phyloP scores from a whole-genome alignment of 2,113 vertebrate genomes.

The Chloebia gouldiae region DNA sequence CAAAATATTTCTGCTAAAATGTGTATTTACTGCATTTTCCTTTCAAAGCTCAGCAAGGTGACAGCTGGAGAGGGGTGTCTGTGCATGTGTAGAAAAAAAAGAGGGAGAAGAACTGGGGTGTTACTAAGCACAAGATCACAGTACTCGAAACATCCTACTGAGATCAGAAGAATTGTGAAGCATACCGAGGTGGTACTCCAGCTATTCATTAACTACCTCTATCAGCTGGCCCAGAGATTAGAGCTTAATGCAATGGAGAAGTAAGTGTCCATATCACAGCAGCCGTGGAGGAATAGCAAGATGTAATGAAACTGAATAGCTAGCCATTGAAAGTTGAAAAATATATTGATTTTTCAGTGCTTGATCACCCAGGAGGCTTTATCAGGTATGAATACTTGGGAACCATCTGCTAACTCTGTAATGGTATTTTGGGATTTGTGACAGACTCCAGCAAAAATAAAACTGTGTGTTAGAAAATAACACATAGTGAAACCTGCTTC shows the following conservation, averaged over 20 bases:
- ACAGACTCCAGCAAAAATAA: conserved; percentile 65
- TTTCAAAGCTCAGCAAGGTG: conserved; percentile 44
- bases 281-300: conserved; percentile 66
- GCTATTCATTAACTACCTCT: conserved; percentile 64
- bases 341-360: conserved; percentile 72
- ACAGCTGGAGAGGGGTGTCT: conserved; percentile 55
- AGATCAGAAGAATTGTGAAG: conserved; percentile 67
- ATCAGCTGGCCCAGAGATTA: conserved; percentile 60
- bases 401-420: conserved; percentile 48
- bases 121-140: conserved; percentile 70
- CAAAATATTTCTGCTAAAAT: conserved; percentile 44
- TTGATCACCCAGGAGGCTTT: conserved; percentile 69
- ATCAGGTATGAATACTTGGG: conserved; percentile 65
- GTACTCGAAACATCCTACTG: conserved; percentile 68
- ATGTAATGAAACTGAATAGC: conserved; percentile 69
- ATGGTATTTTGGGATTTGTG: conserved; percentile 74
- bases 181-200: conserved; percentile 46
- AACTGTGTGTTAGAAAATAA: conserved; percentile 55
- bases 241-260: conserved; percentile 67
- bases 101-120: conserved; percentile 44
- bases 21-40: conserved; percentile 40
- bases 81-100: conserved; percentile 43
- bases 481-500: conserved; percentile 26
- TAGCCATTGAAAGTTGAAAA: conserved; percentile 70
- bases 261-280: conserved; percentile 64